Evolutionary conservation across 2,113 vertebrate genomes (phyloP).

Genomic region (Syngnathus floridae): DNA sequence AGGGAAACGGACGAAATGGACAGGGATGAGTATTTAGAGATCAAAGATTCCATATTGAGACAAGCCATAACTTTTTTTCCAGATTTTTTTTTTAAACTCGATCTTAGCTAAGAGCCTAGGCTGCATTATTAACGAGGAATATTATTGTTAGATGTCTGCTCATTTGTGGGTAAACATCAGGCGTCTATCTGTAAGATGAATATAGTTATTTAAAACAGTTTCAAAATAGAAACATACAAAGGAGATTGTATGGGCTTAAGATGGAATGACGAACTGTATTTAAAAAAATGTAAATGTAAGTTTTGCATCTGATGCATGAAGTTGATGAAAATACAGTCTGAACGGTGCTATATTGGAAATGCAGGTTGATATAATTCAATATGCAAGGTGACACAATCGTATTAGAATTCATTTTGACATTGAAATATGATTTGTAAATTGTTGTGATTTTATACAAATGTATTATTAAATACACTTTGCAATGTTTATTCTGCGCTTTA

Average conservation of each 20-base stretch:
- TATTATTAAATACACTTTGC: background rate
- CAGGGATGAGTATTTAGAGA: slow-evolving; percentile 54
- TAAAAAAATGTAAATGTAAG: slow-evolving; percentile 2
- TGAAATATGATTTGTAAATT: background rate
- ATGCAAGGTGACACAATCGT: background rate
- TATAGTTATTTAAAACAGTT: slow-evolving; percentile 16
- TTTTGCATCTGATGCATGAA: slow-evolving; percentile 14
- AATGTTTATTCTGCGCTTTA: background rate
- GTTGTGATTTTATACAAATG: background rate
- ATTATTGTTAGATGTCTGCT: slow-evolving; percentile 34
- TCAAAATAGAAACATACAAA: slow-evolving; percentile 12
- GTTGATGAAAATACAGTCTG: slow-evolving; percentile 6
- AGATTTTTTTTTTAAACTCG: slow-evolving; percentile 36
- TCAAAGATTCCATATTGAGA: slow-evolving; percentile 48
- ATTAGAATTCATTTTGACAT: background rate
- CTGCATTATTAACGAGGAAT: slow-evolving; percentile 44
- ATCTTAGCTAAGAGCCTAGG: background rate
- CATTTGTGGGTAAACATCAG: slow-evolving; percentile 37
- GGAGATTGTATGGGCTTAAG: slow-evolving; percentile 3
- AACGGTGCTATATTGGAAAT: background rate
- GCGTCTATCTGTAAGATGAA: slow-evolving; percentile 18
- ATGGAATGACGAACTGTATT: background rate
- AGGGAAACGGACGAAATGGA: slow-evolving; percentile 60
- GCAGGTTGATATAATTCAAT: slow-evolving; percentile 5
- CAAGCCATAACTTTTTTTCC: slow-evolving; percentile 56